Base-by-base conservation (phyloP, 2,888 invertebrate genomes). In the Adelphocoris suturalis region DNA sequence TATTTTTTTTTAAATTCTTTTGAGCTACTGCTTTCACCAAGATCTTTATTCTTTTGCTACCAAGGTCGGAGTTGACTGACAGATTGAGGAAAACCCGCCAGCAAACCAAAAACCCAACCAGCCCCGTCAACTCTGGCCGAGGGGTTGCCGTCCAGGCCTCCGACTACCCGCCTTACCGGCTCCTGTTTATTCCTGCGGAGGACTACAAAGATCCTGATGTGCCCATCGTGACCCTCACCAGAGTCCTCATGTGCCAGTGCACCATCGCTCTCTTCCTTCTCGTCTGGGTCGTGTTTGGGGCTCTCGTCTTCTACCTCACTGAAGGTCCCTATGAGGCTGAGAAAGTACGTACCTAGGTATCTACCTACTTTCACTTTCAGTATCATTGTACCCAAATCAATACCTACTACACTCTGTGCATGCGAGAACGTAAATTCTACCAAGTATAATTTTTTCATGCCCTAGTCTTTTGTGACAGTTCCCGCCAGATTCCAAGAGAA, bases 201-300 rank as follows among this genome's bases (percentile, higher is more conserved):
- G 91, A 92, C 89, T 92, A 91, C 91, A 92, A 93, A 89, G 92
- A 93, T 90, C 93, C 93, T 9, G 93, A 93, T 86, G 89, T 92
- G 93, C 81, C 93, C 93, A 94, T 93, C n/a, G 94, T 94, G 91
- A 92, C 94, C 14, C 90, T 95, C 80, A 93, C 95, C 91, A 93
- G 95, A 91, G 95, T 94, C 93, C 91, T 94, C 19, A 92, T 95
- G 84, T 95, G 95, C 91, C 95, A 95, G 92, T 92, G 95, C 91
- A 96, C 96, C 23, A 92, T 96, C 27, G 94, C 94, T 0, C 93
- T 95, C 90, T 93, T 96, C 48, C 93, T 96, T 57, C 92, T 95
- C 0, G 92, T 95, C 13, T 96, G 96, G 96, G 95, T 96, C 0
- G 92, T 95, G 16, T 92, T 95, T 14, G 96, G 96, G 92, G 95